Percentiles rank a stretch among this genome's conserved stretches.
Evolutionary conservation across 2,797 vertebrate genomes (phyloP).

Genomic region (Coranthus polyacanthus): DNA sequence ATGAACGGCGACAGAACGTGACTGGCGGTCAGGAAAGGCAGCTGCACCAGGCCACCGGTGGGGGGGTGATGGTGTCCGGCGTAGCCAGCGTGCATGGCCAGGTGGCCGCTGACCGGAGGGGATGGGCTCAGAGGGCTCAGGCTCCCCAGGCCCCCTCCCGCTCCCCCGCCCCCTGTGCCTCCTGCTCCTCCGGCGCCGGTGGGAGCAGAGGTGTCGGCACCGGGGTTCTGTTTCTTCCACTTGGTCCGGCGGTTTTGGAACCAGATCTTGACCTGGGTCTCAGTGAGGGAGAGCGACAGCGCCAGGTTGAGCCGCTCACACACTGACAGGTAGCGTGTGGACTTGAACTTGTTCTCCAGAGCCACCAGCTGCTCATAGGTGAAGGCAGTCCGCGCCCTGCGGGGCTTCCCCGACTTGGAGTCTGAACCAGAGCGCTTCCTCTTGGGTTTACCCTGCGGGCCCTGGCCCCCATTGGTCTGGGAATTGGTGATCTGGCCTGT

Average conservation of each 20-base stretch:
- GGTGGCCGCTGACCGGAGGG: slow-evolving; percentile 90
- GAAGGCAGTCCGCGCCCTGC: slow-evolving; percentile 94
- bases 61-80: slow-evolving; percentile 85
- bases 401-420: slow-evolving; percentile 94
- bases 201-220: slow-evolving; percentile 94
- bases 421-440: slow-evolving; percentile 95
- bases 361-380: slow-evolving; percentile 97
- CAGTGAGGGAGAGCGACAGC: slow-evolving; percentile 93
- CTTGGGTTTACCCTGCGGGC: slow-evolving; percentile 88
- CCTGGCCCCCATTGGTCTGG: slow-evolving; percentile 65
- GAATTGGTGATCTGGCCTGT: slow-evolving; percentile 35
- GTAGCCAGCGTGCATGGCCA: slow-evolving; percentile 93
- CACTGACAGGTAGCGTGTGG: slow-evolving; percentile 94
- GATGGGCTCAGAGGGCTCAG: slow-evolving; percentile 95
- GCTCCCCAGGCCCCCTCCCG: slow-evolving; percentile 82
- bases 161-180: slow-evolving; percentile 60
- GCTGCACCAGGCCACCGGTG: slow-evolving; percentile 91
- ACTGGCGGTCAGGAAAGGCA: slow-evolving; percentile 93
- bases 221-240: slow-evolving; percentile 97
- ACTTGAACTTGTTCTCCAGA: slow-evolving; percentile 97
- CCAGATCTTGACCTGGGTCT: slow-evolving; percentile 97
- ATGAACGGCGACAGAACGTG: slow-evolving; percentile 98
- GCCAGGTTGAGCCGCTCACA: slow-evolving; percentile 95
- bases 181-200: slow-evolving; percentile 78
- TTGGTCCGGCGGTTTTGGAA: slow-evolving; percentile 96